Evolutionary conservation across 2,888 invertebrate genomes (phyloP).

Genomic region (Himalopsyche kuldschensis): DNA sequence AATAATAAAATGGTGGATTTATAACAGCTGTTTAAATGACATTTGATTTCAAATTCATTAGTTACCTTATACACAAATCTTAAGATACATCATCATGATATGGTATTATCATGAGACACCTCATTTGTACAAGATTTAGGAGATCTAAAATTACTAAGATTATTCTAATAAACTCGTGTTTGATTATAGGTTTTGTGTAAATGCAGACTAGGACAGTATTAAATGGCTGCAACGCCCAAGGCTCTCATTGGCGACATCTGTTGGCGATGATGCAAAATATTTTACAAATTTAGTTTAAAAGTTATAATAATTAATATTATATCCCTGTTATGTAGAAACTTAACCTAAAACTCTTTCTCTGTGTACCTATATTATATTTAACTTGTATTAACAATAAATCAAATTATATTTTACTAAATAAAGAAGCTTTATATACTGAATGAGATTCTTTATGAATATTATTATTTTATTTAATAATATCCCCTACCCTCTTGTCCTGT

Average conservation of each 20-base stretch:
- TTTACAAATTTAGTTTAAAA: conserved; percentile 5
- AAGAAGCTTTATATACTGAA: conserved; percentile 38
- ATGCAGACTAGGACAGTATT: conserved; percentile 44
- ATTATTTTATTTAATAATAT: background rate
- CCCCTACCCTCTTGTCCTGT: background rate
- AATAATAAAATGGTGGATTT: no score
- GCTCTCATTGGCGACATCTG: conserved; percentile 24
- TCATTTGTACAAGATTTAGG: background rate
- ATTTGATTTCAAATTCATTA: no score
- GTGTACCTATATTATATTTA: conserved; percentile 5
- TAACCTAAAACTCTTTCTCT: background rate
- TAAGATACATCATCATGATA: no score
- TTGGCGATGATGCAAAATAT: conserved; percentile 36
- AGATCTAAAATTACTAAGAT: background rate
- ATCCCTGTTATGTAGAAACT: background rate
- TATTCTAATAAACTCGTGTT: conserved; percentile 37
- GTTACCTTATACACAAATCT: no score
- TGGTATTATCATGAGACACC: background rate
- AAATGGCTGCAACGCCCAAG: conserved; percentile 21
- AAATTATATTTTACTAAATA: conserved; percentile 39
- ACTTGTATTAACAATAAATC: conserved; percentile 20
- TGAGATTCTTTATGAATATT: background rate
- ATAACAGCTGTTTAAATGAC: no score
- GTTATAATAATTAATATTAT: background rate
- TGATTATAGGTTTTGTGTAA: conserved; percentile 52